These are phyloP conservation scores for Penaeus chinensis DNA, from an alignment of 1,140 invertebrate species.

Conservation along the genomic window DNA sequence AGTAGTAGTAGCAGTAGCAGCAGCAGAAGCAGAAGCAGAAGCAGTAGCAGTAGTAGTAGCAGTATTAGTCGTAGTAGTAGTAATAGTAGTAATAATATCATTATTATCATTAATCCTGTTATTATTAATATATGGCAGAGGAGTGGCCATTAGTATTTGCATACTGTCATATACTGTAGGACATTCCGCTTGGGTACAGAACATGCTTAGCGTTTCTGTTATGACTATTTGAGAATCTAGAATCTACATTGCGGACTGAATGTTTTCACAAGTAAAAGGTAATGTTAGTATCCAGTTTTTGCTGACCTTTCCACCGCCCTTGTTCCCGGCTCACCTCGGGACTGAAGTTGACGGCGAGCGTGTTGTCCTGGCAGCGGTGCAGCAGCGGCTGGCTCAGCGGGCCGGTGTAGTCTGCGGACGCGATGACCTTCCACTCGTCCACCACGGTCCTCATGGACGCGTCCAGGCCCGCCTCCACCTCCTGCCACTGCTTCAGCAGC, in stretches of 20 bases:
- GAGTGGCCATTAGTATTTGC: too few relatives aligned
- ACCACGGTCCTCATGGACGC: constrained; percentile 38
- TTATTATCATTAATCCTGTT: too few relatives aligned
- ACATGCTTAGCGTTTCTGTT: background rate
- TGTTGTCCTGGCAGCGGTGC: constrained; percentile 24
- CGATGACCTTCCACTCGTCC: constrained; percentile 37
- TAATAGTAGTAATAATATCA: too few relatives aligned
- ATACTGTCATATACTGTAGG: too few relatives aligned
- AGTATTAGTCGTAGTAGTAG: too few relatives aligned
- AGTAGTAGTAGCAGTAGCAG: too few relatives aligned
- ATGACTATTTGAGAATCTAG: background rate
- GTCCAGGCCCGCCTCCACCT: constrained; percentile 1
- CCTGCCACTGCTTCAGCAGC: constrained; percentile 49
- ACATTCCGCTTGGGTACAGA: background rate
- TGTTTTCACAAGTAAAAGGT: background rate
- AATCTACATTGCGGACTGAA: background rate
- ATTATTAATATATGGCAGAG: too few relatives aligned
- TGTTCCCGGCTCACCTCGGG: constrained; percentile 7
- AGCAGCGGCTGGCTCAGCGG: constrained; percentile 39
- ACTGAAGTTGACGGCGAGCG: constrained; percentile 55
- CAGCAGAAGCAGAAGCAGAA: too few relatives aligned
- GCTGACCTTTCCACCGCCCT: too few relatives aligned
- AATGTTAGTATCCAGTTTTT: too few relatives aligned
- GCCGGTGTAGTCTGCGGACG: constrained; percentile 39
- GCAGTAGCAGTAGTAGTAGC: too few relatives aligned